Conservation (phyloP, 1,140 invertebrate genomes). For the Bombus cullumanus region DNA sequence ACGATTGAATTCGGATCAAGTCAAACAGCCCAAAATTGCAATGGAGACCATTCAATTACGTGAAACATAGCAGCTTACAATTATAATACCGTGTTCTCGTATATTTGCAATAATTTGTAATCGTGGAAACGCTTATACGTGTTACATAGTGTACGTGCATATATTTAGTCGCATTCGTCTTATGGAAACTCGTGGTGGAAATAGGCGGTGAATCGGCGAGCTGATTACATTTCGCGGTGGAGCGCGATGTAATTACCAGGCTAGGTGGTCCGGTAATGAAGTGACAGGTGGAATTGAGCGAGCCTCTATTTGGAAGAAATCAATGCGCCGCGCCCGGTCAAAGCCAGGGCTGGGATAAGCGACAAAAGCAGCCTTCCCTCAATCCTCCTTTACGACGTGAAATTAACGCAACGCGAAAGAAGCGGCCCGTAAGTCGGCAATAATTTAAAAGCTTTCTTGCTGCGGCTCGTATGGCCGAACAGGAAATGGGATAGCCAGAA, state of each 20-base stretch:
- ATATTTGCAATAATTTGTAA: too few species aligned
- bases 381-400: slow-evolving; percentile 5
- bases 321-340: slow-evolving; percentile 6
- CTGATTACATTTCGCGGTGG: slow-evolving; percentile 23
- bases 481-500: background rate
- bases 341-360: slow-evolving; percentile 16
- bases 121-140: too few species aligned
- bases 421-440: slow-evolving; percentile 51
- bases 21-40: too few species aligned
- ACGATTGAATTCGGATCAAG: too few species aligned
- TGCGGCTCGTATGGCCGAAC: slow-evolving; percentile 13
- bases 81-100: too few species aligned
- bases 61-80: too few species aligned
- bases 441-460: slow-evolving; percentile 56
- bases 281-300: slow-evolving; percentile 33
- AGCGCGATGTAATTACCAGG: slow-evolving; percentile 9
- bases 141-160: background rate
- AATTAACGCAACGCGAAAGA: slow-evolving; percentile 52
- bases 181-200: slow-evolving; percentile 5
- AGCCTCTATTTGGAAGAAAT: slow-evolving; percentile 36
- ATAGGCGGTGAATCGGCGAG: background rate
- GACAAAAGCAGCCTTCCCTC: slow-evolving; percentile 17
- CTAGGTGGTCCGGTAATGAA: slow-evolving; percentile 15
- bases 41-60: too few species aligned
- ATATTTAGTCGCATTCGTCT: background rate